phyloP scores from a whole-genome alignment of 23 tunicate genomes.

The Trididemnum miniatum region DNA sequence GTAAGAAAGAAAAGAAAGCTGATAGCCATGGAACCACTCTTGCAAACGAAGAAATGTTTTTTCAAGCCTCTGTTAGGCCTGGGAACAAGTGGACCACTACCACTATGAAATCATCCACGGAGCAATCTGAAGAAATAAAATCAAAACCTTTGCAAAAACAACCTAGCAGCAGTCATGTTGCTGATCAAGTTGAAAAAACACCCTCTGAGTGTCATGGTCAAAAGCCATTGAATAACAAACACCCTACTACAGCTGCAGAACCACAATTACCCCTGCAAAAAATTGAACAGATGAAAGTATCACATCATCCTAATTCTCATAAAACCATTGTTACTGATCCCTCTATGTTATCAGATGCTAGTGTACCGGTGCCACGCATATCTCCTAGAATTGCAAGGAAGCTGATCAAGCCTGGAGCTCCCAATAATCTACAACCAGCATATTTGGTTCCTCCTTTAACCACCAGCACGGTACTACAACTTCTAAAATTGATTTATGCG shows the following conservation, averaged over 20 bases:
- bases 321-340: not conserved
- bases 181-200: not conserved
- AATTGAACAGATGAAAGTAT: not conserved
- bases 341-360: conserved; percentile 11
- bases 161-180: not conserved
- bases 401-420: conserved; percentile 54
- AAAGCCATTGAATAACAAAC: not conserved
- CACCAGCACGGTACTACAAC: not conserved
- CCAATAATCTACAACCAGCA: conserved; percentile 28
- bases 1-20: conserved; percentile 44
- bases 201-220: not conserved
- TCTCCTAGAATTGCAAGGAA: conserved; percentile 42
- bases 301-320: not conserved
- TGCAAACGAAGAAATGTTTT: conserved; percentile 79
- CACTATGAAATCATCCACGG: not conserved
- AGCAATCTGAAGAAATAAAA: not conserved
- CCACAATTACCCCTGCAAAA: not conserved
- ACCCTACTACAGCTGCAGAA: not conserved
- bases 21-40: conserved; percentile 90
- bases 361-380: conserved; percentile 25
- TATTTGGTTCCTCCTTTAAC: conserved; percentile 15
- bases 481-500: too few relatives aligned
- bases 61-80: conserved; percentile 44
- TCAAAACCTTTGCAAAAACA: not conserved
- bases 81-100: not conserved